These are phyloP conservation scores for Varanus komodoensis DNA, from an alignment of 2,113 vertebrate genomes.

Conservation along the genomic window DNA sequence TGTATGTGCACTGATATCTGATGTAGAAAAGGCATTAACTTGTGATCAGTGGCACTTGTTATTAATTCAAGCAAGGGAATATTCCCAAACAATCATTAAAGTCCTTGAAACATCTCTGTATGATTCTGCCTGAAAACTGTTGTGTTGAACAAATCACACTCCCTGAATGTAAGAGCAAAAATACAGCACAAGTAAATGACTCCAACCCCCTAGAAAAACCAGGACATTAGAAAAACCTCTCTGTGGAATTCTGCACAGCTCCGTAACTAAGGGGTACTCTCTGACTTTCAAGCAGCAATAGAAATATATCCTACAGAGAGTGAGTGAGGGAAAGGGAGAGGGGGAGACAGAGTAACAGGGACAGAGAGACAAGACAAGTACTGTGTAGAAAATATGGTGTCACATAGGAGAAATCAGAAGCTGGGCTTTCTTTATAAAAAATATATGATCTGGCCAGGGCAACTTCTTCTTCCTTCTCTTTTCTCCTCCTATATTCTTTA, in stretches of 20 bases:
- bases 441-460: too few species aligned
- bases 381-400: not conserved
- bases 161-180: not conserved
- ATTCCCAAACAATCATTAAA: not conserved
- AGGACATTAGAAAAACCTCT: not conserved
- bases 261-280: not conserved
- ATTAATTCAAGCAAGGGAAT: not conserved
- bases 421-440: conserved; percentile 1
- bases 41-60: not conserved
- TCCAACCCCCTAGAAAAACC: not conserved
- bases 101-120: not conserved
- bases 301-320: not conserved
- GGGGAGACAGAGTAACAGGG: not conserved
- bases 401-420: not conserved
- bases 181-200: not conserved
- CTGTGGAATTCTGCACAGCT: not conserved
- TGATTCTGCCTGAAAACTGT: not conserved
- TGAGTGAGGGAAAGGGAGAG: not conserved
- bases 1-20: too few species aligned
- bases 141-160: not conserved
- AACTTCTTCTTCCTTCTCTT: too few species aligned
- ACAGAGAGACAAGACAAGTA: not conserved
- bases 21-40: not conserved
- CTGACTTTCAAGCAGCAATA: not conserved
- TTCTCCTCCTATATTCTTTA: too few species aligned